Conservation (phyloP, 2,797 vertebrate genomes). For the Hylomyscus alleni region DNA sequence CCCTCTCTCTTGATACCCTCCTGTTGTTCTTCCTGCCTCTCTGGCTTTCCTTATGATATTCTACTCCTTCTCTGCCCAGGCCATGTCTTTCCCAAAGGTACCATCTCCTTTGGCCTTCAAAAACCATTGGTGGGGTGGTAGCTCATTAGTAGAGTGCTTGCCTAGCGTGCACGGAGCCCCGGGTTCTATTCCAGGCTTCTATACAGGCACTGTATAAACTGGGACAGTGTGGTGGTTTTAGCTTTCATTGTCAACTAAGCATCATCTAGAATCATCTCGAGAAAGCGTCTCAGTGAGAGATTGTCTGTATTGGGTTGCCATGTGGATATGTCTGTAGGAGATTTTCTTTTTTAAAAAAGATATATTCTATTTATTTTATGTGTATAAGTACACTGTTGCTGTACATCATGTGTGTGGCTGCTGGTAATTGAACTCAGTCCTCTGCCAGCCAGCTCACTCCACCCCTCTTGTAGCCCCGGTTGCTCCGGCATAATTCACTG, state of each 20-base stretch:
- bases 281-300: background rate
- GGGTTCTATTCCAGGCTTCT: background rate
- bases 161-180: background rate
- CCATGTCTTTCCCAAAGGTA: too few species aligned
- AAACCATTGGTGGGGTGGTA: background rate
- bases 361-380: too few species aligned
- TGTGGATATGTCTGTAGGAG: background rate
- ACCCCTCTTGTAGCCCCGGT: too few species aligned
- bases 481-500: too few species aligned
- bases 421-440: too few species aligned
- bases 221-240: background rate
- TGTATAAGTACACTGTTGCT: too few species aligned
- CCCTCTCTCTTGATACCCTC: rapidly evolving
- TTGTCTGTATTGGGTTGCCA: background rate
- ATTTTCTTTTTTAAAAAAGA: background rate
- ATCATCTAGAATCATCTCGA: background rate
- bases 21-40: background rate
- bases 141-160: background rate
- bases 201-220: background rate
- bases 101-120: background rate
- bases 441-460: too few species aligned
- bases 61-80: background rate
- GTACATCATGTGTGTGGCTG: too few species aligned
- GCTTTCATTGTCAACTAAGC: background rate
- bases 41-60: background rate